Evolutionary conservation across 2,113 vertebrate genomes (phyloP), one percentile per base, ranked within the genome.

Genomic region (Neolamprologus tretocephalus): DNA sequence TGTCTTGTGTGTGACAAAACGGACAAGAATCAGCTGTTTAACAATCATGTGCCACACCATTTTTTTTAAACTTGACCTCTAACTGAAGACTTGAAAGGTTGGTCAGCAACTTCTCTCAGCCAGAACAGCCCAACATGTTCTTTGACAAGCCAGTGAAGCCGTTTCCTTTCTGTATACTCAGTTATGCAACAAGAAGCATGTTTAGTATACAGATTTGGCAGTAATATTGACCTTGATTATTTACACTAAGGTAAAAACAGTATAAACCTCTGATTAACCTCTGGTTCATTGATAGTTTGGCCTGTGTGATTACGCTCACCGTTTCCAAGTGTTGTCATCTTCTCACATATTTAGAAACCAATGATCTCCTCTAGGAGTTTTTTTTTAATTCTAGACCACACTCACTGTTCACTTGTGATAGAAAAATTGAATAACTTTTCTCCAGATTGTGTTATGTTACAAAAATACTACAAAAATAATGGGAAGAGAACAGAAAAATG

Each of bases 401-500:
- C 19, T 47, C 11, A 7, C 5, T 31, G 16, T 2, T 21, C 31
- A 23, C 35, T 84, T 35, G 14, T 23, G 61, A 78, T 35, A 75
- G 51, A 45, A 89, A 89, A 89, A 57, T 7, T 5, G 0, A 40
- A 35, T 5, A 61, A 78, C 19, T 75, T 89, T 73, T 37, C 88
- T 1, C 31, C 79, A 85, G 54, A 81, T 61, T 87, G 71, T 89
- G 83, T 90, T 86, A 78, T 58, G 80, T 91, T 88, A 81, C 68
- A 58, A 53, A 84, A 95, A 92, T 91, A 92, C 80, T 21, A 61
- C 87, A 58, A 58, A 84, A 94, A 92, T 91, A 92, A 79, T 40
- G 82, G 40, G 80, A 80, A 57, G 86, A 87, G 28, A 93, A 90
- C 75, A 88, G 73, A 33, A 1, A 26, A 78, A 87, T 23, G 80